A percentile compares a stretch with the other conserved stretches of the same genome.
Conservation (phyloP, 2,113 vertebrate species). For the Sakesphorus luctuosus region DNA sequence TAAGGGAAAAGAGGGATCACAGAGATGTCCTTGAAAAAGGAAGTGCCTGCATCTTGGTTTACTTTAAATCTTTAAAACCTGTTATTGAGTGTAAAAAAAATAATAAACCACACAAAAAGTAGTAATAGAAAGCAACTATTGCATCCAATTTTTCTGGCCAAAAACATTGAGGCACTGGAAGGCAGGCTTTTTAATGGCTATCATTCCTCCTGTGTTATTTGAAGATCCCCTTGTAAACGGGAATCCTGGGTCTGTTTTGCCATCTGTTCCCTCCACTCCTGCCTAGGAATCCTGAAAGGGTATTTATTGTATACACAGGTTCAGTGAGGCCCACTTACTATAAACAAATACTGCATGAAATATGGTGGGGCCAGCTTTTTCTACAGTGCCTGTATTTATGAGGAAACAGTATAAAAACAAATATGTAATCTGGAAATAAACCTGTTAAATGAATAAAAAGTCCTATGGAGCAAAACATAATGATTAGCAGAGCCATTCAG, state of each 20-base stretch:
- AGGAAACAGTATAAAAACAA: conserved; percentile 60
- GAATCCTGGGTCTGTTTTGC: conserved; percentile 67
- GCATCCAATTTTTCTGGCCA: conserved; percentile 40
- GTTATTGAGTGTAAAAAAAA: not conserved
- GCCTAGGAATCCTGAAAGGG: conserved; percentile 64
- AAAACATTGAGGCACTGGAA: conserved; percentile 55
- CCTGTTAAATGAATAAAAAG: conserved; percentile 63
- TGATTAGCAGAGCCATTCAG: conserved; percentile 53
- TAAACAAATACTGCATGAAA: conserved; percentile 66
- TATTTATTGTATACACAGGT: conserved; percentile 66
- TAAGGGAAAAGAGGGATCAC: not conserved
- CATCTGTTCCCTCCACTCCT: conserved; percentile 66
- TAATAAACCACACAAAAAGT: not conserved
- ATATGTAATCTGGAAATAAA: conserved; percentile 61
- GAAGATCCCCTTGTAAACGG: conserved; percentile 68
- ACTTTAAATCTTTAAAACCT: not conserved
- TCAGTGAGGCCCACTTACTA: conserved; percentile 57
- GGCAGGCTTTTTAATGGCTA: conserved; percentile 57
- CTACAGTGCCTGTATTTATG: conserved; percentile 59
- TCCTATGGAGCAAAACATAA: conserved; percentile 65
- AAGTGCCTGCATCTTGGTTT: not conserved
- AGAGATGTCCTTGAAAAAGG: not conserved
- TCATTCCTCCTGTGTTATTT: conserved; percentile 64
- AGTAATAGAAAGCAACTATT: conserved; percentile 34
- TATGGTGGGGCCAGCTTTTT: conserved; percentile 58